These are phyloP conservation scores for Sterna hirundo DNA, from an alignment of 2,113 vertebrate genomes.

Conservation along the genomic window DNA sequence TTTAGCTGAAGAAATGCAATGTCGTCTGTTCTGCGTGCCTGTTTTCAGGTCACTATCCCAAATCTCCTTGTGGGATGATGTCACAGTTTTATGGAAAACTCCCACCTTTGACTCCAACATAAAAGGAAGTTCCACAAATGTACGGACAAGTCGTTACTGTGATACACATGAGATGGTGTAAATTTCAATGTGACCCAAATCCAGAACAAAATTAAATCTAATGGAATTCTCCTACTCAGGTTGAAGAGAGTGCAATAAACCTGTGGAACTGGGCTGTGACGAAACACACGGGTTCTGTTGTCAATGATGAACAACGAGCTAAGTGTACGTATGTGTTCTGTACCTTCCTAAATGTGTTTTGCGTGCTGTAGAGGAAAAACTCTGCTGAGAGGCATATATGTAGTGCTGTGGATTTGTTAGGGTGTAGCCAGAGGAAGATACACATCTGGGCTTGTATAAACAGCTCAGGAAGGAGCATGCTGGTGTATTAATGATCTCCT, in stretches of 20 bases:
- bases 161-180: background rate
- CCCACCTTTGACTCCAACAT: background rate
- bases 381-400: background rate
- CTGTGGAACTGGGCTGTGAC: conserved; percentile 93
- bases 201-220: background rate
- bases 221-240: conserved; percentile 64
- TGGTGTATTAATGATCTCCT: background rate
- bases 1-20: background rate
- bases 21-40: background rate
- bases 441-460: background rate
- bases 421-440: background rate
- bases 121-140: background rate
- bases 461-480: background rate
- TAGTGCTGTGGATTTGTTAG: background rate
- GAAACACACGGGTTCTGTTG: conserved; percentile 64
- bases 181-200: background rate
- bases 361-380: background rate
- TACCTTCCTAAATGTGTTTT: background rate
- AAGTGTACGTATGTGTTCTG: conserved; percentile 73
- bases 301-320: conserved; percentile 80
- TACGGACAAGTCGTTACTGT: background rate
- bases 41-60: background rate
- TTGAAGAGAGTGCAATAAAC: conserved; percentile 83
- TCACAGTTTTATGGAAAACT: background rate
- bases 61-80: background rate